Conservation (phyloP, 1,140 invertebrate genomes). For the Akabosia matsudoensis region DNA sequence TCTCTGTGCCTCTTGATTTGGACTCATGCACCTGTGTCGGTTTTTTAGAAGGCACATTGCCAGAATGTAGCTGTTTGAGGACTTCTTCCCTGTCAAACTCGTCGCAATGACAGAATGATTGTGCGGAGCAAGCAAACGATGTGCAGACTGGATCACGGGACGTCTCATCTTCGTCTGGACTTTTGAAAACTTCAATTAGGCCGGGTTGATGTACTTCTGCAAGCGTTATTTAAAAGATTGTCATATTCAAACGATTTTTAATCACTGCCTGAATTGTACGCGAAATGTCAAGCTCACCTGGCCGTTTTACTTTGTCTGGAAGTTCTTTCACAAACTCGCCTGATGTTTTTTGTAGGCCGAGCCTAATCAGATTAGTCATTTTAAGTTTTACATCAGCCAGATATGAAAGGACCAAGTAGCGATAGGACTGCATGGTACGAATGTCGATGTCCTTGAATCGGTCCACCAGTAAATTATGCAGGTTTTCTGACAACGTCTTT, state of each 20-base stretch:
- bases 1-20: neutral
- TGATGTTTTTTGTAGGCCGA: conserved; percentile 35
- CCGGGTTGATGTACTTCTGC: neutral
- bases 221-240: neutral
- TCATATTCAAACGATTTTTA: neutral
- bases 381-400: conserved; percentile 40
- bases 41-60: neutral
- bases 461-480: conserved; percentile 34
- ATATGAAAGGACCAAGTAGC: conserved; percentile 37
- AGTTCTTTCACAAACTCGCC: conserved; percentile 40
- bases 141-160: neutral
- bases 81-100: neutral
- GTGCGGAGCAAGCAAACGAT: neutral
- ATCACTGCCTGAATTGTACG: neutral
- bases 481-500: conserved; percentile 27
- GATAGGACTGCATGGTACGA: conserved; percentile 34
- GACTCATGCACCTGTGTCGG: conserved; percentile 1
- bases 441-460: conserved; percentile 12
- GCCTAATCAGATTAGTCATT: conserved; percentile 46
- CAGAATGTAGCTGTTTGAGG: neutral
- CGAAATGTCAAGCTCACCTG: conserved; percentile 16
- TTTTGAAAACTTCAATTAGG: conserved; percentile 12
- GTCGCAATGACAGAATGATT: neutral
- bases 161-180: neutral
- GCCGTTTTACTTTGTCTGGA: conserved; percentile 31